These are phyloP conservation scores for Heterodera filipjevi DNA, from an alignment of 2,888 invertebrate species.

Conservation along the genomic window DNA sequence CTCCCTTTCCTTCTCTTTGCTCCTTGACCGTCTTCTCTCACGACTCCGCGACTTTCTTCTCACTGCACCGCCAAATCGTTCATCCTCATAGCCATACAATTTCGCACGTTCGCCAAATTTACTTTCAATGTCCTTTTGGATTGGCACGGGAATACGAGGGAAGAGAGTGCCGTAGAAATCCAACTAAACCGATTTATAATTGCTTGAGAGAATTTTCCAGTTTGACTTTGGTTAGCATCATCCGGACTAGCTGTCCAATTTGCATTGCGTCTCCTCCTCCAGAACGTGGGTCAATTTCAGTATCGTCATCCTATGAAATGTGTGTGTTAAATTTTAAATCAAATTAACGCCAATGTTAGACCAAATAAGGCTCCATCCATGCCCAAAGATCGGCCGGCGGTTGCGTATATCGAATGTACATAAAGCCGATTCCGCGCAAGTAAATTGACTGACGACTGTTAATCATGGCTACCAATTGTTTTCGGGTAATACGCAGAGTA, in stretches of 20 bases:
- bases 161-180: constrained; percentile 99
- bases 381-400: constrained; percentile 92
- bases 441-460: constrained; percentile 95
- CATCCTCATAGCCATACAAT: constrained; percentile 38
- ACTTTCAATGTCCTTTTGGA: constrained; percentile 68
- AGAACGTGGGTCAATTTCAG: constrained; percentile 89
- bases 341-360: constrained; percentile 37
- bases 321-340: not conserved
- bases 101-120: constrained; percentile 57
- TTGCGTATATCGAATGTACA: constrained; percentile 80
- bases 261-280: constrained; percentile 91
- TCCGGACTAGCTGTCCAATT: constrained; percentile 76
- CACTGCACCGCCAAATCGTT: constrained; percentile 22
- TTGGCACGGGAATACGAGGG: constrained; percentile 96
- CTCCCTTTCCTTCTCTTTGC: constrained; percentile 17
- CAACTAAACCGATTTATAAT: too few species aligned
- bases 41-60: not conserved
- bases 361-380: constrained; percentile 94
- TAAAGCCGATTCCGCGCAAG: constrained; percentile 86
- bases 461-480: constrained; percentile 92
- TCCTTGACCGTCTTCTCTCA: constrained; percentile 7
- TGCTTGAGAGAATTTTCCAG: not conserved
- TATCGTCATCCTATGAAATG: constrained; percentile 57
- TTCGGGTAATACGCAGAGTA: constrained; percentile 90
- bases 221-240: constrained; percentile 52